phyloP scores from a whole-genome alignment of 1,140 invertebrate genomes.

The Dendrolimus kikuchii region DNA sequence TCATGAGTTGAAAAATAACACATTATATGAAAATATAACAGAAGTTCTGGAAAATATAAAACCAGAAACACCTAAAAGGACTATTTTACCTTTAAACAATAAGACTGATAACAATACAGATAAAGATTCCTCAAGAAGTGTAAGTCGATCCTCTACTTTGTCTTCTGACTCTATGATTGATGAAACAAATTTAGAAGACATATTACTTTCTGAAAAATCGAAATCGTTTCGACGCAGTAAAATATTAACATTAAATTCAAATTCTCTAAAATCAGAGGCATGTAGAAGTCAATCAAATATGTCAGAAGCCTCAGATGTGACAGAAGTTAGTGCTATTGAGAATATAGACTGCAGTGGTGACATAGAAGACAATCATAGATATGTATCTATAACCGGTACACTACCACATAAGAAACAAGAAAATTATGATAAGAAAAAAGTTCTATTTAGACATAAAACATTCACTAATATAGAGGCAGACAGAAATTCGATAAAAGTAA shows the following conservation, averaged over 20 bases:
- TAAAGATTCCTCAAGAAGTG: constrained; percentile 23
- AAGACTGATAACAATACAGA: constrained; percentile 12
- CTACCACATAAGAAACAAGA: constrained; percentile 45
- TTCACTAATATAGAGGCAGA: constrained; percentile 63
- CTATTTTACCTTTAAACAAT: constrained; percentile 15
- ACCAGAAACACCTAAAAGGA: constrained; percentile 42
- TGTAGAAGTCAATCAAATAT: constrained; percentile 37
- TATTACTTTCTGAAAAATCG: constrained; percentile 57
- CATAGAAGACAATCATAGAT: constrained; percentile 37
- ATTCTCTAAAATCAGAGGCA: constrained; percentile 31
- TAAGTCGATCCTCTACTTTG: constrained; percentile 46
- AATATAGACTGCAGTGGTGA: constrained; percentile 61
- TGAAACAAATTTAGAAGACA: constrained; percentile 62
- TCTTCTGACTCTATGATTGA: constrained; percentile 63
- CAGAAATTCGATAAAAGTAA: constrained; percentile 46
- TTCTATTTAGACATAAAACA: constrained; percentile 63
- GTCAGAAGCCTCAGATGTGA: constrained; percentile 46
- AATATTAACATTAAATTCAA: constrained; percentile 12
- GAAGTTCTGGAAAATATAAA: constrained; percentile 28
- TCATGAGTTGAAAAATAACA: constrained; percentile 25
- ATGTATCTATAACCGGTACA: constrained; percentile 58
- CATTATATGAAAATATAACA: constrained; percentile 50
- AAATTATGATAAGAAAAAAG: constrained; percentile 39
- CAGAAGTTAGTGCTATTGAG: constrained; percentile 56
- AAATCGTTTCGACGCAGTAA: constrained; percentile 51